Conservation (phyloP, 2,888 invertebrate species). For the Selenia dentaria region DNA sequence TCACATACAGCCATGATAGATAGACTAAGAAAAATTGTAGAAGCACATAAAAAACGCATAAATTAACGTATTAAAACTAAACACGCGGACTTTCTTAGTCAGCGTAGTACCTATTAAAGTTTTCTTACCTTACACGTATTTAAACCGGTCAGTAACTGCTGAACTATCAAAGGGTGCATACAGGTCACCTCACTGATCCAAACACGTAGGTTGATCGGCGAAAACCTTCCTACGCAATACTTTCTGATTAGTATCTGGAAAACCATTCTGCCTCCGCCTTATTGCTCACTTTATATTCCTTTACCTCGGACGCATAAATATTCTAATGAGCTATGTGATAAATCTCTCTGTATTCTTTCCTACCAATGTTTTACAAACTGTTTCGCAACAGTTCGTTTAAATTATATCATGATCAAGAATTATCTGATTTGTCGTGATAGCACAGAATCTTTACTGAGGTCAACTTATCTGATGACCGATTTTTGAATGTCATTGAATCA, state of each 20-base stretch:
- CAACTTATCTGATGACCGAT: too few species aligned
- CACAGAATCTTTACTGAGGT: too few species aligned
- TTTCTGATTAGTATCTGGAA: constrained; percentile 58
- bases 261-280: constrained; percentile 20
- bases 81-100: constrained; percentile 2
- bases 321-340: constrained; percentile 29
- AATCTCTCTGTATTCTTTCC: constrained; percentile 8
- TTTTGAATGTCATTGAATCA: too few species aligned
- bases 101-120: too few species aligned
- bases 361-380: neutral
- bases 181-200: constrained; percentile 68
- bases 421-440: too few species aligned
- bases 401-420: too few species aligned
- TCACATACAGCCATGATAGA: neutral
- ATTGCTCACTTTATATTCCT: constrained; percentile 32
- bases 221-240: constrained; percentile 64
- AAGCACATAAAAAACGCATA: neutral
- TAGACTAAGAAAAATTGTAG: neutral
- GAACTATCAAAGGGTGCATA: constrained; percentile 48
- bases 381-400: neutral
- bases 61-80: neutral
- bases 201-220: constrained; percentile 72
- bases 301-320: constrained; percentile 21
- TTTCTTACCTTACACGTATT: neutral
- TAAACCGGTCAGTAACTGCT: neutral